Base-by-base conservation (phyloP, 1,140 invertebrate species). In the Delia radicum region DNA sequence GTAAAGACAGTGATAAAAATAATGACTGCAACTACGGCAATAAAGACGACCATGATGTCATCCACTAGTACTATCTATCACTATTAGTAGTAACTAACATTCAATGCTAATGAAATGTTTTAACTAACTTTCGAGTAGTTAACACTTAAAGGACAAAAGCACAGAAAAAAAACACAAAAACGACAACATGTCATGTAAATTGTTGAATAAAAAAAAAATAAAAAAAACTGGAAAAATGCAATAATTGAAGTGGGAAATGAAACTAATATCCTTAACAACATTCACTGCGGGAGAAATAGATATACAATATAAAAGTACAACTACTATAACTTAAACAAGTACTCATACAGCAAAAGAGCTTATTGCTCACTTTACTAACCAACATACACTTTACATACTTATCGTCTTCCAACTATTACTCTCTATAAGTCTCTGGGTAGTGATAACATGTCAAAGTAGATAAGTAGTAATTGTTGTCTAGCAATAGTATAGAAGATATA, bases 161-260 rank as follows among this genome's bases (percentile, higher is more conserved):
- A 69, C 29, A 69, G 8, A 21, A 24, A 69, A 33, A 24, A 24
- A 69, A 69, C 6, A 21, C 33, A 37, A 69, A 31, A 69, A 21
- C 18, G 65, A 69, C 65, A 69, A 33, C 31, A 69, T 69, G 31
- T 69, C 65, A 69, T 69, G 65, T 69, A 69, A 69, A 69, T 69
- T 69, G 65, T 33, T 37, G 65, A 31, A 21, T 37, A 8, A 12
- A 21, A 69, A 69, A 33, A 33, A 63, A 21, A 15, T 12, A 26
- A 27, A 37, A 31, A 29, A 33, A 69, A 69, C 48, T 21, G 15
- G 13, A 33, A 26, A 69, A 37, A 69, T 33, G 29, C 65, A 69
- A 69, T 69, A 69, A 69, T 69, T 69, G 65, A 69, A 69, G 65
- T 69, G 65, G 65, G 65, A 69, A 69, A 69, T 69, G 29, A 69